phyloP scores from a whole-genome alignment of 2,113 vertebrate genomes.

The Peromyscus polionotus region DNA sequence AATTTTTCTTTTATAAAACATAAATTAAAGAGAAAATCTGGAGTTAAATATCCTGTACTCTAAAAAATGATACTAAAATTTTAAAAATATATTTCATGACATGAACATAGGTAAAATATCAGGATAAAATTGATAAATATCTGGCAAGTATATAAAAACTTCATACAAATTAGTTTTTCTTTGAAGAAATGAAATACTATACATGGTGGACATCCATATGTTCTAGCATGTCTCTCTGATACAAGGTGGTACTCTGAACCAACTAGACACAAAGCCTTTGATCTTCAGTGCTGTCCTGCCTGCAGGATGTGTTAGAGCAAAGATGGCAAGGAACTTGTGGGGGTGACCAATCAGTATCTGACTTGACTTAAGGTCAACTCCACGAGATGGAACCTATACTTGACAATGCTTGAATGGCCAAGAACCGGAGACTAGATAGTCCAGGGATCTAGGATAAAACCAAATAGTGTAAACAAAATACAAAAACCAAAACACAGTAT shows the following conservation, averaged over 20 bases:
- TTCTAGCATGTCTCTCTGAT: background rate
- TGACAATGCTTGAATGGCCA: background rate
- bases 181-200: background rate
- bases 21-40: background rate
- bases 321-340: background rate
- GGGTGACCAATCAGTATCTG: background rate
- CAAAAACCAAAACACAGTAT: background rate
- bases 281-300: background rate
- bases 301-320: background rate
- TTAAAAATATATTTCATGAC: no score
- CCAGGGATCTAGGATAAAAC: background rate
- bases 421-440: background rate
- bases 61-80: background rate
- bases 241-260: background rate
- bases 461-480: background rate
- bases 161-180: background rate
- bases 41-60: background rate
- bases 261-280: background rate
- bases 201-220: rapidly evolving
- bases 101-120: background rate
- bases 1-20: background rate
- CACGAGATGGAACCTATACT: no score
- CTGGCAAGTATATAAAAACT: background rate
- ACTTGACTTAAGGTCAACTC: background rate
- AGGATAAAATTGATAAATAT: background rate